Conservation (phyloP, 2,888 invertebrate genomes). For the Hesperia comma region DNA sequence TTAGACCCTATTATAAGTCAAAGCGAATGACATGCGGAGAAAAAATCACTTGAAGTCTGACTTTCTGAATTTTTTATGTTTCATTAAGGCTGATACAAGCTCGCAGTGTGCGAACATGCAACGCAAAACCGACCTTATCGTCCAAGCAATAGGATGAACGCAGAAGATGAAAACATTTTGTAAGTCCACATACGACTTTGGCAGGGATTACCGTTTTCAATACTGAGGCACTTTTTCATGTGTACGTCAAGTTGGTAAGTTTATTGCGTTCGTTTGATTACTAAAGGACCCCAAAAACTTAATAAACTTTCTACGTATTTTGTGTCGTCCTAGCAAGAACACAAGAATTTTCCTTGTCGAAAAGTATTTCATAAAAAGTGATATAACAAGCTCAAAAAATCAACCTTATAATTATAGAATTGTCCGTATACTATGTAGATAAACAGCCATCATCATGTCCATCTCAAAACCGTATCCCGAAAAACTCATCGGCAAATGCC, state of each 20-base stretch:
- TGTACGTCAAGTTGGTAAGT: slow-evolving; percentile 24
- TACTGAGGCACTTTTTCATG: slow-evolving; percentile 35
- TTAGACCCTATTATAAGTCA: slow-evolving; percentile 48
- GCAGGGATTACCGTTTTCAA: slow-evolving; percentile 38
- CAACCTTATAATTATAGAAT: too few species aligned
- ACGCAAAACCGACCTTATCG: slow-evolving; percentile 15
- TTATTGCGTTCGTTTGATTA: slow-evolving; percentile 12
- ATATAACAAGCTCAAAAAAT: too few species aligned
- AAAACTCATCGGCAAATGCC: slow-evolving; percentile 38
- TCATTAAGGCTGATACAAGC: slow-evolving; percentile 48
- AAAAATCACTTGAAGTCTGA: slow-evolving; percentile 50
- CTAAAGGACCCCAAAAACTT: background rate
- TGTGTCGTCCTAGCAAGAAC: too few species aligned
- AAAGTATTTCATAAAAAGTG: too few species aligned
- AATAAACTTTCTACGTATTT: too few species aligned
- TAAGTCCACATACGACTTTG: slow-evolving; percentile 36
- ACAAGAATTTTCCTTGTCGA: too few species aligned
- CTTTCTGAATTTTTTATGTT: slow-evolving; percentile 52
- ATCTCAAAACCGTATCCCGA: slow-evolving; percentile 22
- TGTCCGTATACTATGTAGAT: too few species aligned
- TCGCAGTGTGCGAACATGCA: background rate
- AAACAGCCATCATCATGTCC: too few species aligned
- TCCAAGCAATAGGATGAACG: background rate
- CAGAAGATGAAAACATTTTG: slow-evolving; percentile 3
- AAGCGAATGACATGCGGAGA: slow-evolving; percentile 49